A percentile compares a stretch with the other conserved stretches of the same genome.
Evolutionary conservation across 2,888 invertebrate genomes (phyloP).

Genomic region (Eutolmus rufibarbis): DNA sequence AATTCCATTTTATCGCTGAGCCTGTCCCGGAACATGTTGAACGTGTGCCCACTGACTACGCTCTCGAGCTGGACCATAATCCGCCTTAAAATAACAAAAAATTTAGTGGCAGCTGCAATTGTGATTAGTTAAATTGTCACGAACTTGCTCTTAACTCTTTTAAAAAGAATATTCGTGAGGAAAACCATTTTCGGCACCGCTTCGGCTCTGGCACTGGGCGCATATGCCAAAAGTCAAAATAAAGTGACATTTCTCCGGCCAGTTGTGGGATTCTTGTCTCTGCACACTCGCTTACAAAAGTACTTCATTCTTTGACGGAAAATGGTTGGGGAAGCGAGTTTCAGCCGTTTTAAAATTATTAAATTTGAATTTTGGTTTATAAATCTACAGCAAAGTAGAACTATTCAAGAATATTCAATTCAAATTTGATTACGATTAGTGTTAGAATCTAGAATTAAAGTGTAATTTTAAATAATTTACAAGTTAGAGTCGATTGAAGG

Average conservation of each 20-base stretch:
- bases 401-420: too few species aligned
- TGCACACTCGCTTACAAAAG: not conserved
- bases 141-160: slow-evolving; percentile 81
- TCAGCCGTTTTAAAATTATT: not conserved
- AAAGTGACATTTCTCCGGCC: not conserved
- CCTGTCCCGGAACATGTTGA: slow-evolving; percentile 72
- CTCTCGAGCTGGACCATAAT: slow-evolving; percentile 84
- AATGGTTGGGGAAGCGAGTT: too few species aligned
- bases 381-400: too few species aligned
- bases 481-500: too few species aligned
- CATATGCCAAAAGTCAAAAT: not conserved
- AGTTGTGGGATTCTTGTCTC: not conserved
- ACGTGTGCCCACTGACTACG: slow-evolving; percentile 77
- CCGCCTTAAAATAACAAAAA: slow-evolving; percentile 62
- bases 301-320: too few species aligned
- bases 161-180: slow-evolving; percentile 73
- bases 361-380: not conserved
- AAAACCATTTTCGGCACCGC: slow-evolving; percentile 59
- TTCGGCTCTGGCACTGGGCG: not conserved
- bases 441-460: too few species aligned
- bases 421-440: too few species aligned
- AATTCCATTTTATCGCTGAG: slow-evolving; percentile 80
- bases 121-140: slow-evolving; percentile 55
- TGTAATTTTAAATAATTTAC: too few species aligned
- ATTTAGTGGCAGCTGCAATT: not conserved